Evolutionary conservation across 2,888 invertebrate genomes (phyloP).

Genomic region (Leptopterna dolabrata): DNA sequence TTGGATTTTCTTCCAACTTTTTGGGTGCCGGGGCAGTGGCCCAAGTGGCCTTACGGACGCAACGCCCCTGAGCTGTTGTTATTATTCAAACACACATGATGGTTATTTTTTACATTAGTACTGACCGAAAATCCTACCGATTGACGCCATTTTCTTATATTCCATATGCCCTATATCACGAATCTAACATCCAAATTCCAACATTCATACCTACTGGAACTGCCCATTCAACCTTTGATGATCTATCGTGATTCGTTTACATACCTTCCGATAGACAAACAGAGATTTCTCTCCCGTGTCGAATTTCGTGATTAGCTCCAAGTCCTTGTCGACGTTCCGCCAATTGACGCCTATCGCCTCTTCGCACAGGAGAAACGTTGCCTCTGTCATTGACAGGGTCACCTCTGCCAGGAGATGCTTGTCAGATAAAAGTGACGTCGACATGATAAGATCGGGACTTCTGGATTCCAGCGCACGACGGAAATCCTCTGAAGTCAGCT

Average conservation of each 20-base stretch:
- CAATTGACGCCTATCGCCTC: not conserved
- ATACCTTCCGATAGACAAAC: not conserved
- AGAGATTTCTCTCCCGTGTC: not conserved
- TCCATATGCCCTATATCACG: too few relatives aligned
- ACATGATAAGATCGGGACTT: not conserved
- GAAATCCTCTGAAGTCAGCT: not conserved
- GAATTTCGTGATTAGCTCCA: constrained; percentile 16
- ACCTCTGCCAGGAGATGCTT: not conserved
- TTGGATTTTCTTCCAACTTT: too few relatives aligned
- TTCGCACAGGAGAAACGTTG: not conserved
- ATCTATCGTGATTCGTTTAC: not conserved
- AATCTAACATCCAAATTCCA: too few relatives aligned
- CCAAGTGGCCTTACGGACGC: too few relatives aligned
- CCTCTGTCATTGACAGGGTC: not conserved
- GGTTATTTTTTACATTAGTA: too few relatives aligned
- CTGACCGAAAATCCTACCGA: too few relatives aligned
- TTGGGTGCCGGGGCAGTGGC: too few relatives aligned
- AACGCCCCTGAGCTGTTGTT: too few relatives aligned
- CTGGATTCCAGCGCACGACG: not conserved
- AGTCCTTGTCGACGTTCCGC: not conserved
- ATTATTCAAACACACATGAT: too few relatives aligned
- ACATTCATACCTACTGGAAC: too few relatives aligned
- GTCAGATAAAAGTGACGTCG: not conserved
- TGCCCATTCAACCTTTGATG: too few relatives aligned
- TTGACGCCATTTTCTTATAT: too few relatives aligned